These are phyloP conservation scores for Pollenia labialis DNA, from an alignment of 2,888 invertebrate genomes.

Conservation along the genomic window DNA sequence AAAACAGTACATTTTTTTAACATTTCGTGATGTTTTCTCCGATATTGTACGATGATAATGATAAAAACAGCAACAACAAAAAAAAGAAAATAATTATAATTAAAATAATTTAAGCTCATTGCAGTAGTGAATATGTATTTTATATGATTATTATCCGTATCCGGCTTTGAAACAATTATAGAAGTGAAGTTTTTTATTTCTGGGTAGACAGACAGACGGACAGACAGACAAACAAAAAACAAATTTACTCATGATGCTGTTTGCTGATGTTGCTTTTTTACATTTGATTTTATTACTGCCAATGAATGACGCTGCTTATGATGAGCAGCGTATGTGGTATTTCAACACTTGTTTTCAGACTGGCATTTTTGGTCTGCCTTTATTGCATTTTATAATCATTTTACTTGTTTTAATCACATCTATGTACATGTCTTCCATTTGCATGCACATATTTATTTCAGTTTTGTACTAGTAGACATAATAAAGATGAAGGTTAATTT, in stretches of 20 bases:
- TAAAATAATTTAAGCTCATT: slow-evolving; percentile 68
- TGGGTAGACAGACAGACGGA: slow-evolving; percentile 28
- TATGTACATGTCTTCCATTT: not conserved
- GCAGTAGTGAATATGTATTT: slow-evolving; percentile 48
- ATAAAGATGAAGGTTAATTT: slow-evolving; percentile 33
- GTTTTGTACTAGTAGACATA: slow-evolving; percentile 18
- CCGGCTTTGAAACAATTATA: slow-evolving; percentile 65
- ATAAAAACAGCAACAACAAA: slow-evolving; percentile 31
- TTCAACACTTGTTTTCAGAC: slow-evolving; percentile 42
- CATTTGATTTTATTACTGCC: not conserved
- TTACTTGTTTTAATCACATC: slow-evolving; percentile 28
- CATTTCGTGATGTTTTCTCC: slow-evolving; percentile 63
- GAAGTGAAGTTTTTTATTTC: slow-evolving; percentile 57
- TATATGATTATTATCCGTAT: slow-evolving; percentile 63
- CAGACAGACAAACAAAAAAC: too few species aligned
- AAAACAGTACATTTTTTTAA: slow-evolving; percentile 32
- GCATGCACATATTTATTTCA: not conserved
- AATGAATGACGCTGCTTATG: not conserved
- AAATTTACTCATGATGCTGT: not conserved
- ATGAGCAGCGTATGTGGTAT: slow-evolving; percentile 28
- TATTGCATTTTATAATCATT: slow-evolving; percentile 25
- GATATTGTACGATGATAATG: slow-evolving; percentile 45
- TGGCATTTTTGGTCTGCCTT: slow-evolving; percentile 16
- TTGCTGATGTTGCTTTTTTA: not conserved
- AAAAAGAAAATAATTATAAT: slow-evolving; percentile 60